Conservation (phyloP, 2,888 invertebrate species). For the Eustalomyia histrio region DNA sequence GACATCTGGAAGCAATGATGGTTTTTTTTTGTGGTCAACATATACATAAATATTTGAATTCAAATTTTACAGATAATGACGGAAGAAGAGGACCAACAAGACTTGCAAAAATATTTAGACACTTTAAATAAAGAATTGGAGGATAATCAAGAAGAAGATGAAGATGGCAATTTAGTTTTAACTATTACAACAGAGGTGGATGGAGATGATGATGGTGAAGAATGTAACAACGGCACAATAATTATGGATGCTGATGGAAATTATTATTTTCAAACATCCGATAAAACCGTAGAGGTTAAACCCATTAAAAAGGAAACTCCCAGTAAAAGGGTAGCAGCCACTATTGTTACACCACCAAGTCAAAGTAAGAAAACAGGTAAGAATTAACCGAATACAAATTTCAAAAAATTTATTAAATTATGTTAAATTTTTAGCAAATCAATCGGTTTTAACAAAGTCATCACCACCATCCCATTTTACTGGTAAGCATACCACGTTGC, state of each 20-base stretch:
- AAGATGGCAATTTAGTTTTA: constrained; percentile 73
- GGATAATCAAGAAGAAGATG: constrained; percentile 78
- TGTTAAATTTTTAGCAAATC: too few relatives aligned
- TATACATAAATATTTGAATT: constrained; percentile 21
- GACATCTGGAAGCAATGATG: constrained; percentile 44
- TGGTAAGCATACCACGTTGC: background rate
- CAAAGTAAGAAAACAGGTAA: background rate
- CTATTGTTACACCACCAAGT: background rate
- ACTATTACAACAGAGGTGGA: constrained; percentile 47
- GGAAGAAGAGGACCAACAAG: constrained; percentile 70
- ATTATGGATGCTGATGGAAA: constrained; percentile 81
- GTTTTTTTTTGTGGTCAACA: too few relatives aligned
- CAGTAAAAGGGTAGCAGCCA: background rate
- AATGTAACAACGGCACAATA: constrained; percentile 78
- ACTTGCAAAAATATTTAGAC: constrained; percentile 89
- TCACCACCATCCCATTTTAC: background rate
- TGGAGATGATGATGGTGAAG: constrained; percentile 23
- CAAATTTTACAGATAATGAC: constrained; percentile 22
- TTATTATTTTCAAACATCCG: constrained; percentile 89
- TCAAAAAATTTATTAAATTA: too few relatives aligned
- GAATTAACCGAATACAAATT: background rate
- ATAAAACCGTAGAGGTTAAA: constrained; percentile 76
- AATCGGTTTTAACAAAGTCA: background rate
- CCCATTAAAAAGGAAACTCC: background rate
- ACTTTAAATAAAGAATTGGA: constrained; percentile 89